Evolutionary conservation across 2,797 vertebrate species (phyloP).

Genomic region (Nothura maculosa): DNA sequence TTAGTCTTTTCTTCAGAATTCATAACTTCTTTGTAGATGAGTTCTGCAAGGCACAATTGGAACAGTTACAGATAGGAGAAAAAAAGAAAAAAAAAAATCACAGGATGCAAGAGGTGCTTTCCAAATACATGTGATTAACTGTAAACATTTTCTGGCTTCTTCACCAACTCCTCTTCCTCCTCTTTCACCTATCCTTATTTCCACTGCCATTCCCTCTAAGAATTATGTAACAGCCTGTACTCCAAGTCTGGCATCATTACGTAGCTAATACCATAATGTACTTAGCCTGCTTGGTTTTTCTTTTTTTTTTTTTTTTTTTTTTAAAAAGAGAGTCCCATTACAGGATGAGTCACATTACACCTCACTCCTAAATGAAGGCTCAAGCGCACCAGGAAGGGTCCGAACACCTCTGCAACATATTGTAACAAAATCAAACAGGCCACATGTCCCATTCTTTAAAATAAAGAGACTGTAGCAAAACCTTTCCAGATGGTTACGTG

Average conservation of each 20-base stretch:
- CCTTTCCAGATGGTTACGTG: not conserved
- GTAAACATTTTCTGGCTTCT: not conserved
- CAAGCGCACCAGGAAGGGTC: not conserved
- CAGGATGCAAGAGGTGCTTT: not conserved
- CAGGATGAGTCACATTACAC: no score
- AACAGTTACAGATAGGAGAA: not conserved
- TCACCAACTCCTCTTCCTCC: not conserved
- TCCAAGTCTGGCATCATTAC: not conserved
- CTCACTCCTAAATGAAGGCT: not conserved
- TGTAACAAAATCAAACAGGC: not conserved
- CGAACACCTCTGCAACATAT: not conserved
- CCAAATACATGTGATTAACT: not conserved
- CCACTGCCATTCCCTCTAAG: not conserved
- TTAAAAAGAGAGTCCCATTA: no score
- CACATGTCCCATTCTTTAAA: not conserved
- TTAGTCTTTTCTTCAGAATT: constrained; percentile 99
- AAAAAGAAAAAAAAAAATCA: not conserved
- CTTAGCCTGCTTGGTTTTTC: no score
- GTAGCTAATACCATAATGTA: not conserved
- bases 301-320: no score
- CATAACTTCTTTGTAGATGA: constrained; percentile 99
- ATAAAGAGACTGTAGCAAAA: not conserved
- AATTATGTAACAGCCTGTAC: not conserved
- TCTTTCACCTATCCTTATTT: not conserved
- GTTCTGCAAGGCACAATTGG: constrained; percentile 84